Conservation (phyloP, 1,140 invertebrate species). For the Aphaenogaster ashmeadi region DNA sequence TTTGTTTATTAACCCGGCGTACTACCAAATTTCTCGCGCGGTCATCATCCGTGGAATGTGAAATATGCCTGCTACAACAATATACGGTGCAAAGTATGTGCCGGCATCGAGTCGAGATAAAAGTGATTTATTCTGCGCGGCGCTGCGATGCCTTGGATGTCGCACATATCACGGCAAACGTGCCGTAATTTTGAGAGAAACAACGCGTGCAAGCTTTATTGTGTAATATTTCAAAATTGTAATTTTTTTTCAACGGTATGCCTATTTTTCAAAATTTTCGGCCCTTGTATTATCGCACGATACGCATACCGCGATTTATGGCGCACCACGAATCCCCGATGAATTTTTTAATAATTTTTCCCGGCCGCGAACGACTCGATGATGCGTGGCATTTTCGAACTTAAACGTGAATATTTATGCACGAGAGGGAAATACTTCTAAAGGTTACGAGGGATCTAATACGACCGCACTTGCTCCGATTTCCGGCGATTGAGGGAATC, state of each 20-base stretch:
- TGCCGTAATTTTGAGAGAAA: slow-evolving; percentile 16
- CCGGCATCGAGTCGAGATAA: slow-evolving; percentile 26
- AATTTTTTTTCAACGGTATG: background rate
- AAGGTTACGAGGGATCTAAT: slow-evolving; percentile 32
- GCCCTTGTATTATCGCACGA: too few relatives aligned
- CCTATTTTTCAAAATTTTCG: background rate
- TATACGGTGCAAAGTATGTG: slow-evolving; percentile 25
- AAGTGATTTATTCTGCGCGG: slow-evolving; percentile 42
- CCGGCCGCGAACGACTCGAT: background rate
- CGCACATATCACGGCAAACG: background rate
- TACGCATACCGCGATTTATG: background rate
- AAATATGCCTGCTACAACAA: slow-evolving; percentile 8
- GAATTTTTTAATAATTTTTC: slow-evolving; percentile 9
- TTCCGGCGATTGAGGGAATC: slow-evolving; percentile 24
- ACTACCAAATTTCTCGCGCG: slow-evolving; percentile 8
- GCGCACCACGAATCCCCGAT: background rate
- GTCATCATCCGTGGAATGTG: slow-evolving; percentile 22
- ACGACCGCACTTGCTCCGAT: slow-evolving; percentile 23
- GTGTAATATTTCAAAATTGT: background rate
- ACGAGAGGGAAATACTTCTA: background rate
- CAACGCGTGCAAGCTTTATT: background rate
- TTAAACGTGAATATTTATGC: background rate
- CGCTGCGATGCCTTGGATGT: background rate
- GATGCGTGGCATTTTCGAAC: background rate
- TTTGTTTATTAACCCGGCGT: slow-evolving; percentile 48